A percentile compares a stretch with the other conserved stretches of the same genome.
Evolutionary conservation across 2,888 invertebrate genomes (phyloP).

Genomic region (Hyalella azteca): DNA sequence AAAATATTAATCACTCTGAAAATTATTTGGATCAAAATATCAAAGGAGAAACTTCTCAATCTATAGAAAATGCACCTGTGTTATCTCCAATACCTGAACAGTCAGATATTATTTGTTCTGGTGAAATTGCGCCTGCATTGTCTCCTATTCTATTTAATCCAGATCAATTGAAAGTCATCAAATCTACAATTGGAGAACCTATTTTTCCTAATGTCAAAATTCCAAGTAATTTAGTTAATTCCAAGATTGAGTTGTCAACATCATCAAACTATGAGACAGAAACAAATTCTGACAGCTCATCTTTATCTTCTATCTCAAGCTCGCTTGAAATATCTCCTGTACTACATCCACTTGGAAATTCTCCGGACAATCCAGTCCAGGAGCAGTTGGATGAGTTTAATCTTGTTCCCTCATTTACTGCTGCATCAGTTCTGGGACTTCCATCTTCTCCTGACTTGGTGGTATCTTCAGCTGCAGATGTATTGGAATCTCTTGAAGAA

Average conservation of each 20-base stretch:
- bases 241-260: background rate
- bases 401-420: constrained; percentile 3
- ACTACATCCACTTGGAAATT: background rate
- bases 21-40: background rate
- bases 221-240: background rate
- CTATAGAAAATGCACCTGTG: constrained; percentile 16
- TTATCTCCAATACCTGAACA: constrained; percentile 36
- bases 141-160: background rate
- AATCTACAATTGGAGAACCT: background rate
- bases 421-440: constrained; percentile 28
- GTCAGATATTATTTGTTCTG: background rate
- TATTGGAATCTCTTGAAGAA: constrained; percentile 28
- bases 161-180: background rate
- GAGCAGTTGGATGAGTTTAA: constrained; percentile 7
- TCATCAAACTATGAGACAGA: constrained; percentile 28
- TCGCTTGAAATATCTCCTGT: constrained; percentile 14
- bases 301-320: constrained; percentile 29
- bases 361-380: background rate
- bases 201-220: background rate
- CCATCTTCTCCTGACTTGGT: constrained; percentile 16
- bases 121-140: background rate
- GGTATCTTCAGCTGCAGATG: constrained; percentile 16
- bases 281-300: constrained; percentile 9
- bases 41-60: background rate
- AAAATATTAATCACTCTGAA: background rate